Base-by-base conservation (phyloP, 2,113 vertebrate genomes). In the Phoenicopterus ruber region DNA sequence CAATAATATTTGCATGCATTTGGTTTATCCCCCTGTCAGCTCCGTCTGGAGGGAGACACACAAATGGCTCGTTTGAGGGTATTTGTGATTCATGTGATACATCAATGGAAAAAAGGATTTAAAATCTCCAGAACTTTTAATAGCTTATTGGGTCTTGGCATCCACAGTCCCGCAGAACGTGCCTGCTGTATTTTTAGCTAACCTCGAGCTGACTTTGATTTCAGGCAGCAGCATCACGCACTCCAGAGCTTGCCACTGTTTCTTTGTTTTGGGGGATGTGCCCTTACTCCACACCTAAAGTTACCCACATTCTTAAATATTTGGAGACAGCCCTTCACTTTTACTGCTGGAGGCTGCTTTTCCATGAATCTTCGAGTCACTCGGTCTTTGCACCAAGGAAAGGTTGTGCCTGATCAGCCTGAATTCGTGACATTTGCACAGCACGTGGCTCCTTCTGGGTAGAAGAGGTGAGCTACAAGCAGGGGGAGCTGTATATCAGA, bases 41-140 rank as follows among this genome's bases (percentile, higher is more conserved):
- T 90, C 94, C 57, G 86, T 92, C 95, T 96, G 95, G 91, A 96
- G 72, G 85, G 82, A 94, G 93, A 95, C 0, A 11, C 87, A 42
- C 87, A 97, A 96, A 94, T 73, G 92, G 94, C 88, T 96, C 34
- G 3, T 96, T 90, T 76, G 94, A 96, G 90, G 93, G 82, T 91
- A 47, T 91, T 96, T 94, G 84, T 61, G 90, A 96, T 97, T 94
- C 90, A 87, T 93, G 94, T 34, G 94, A 76, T 87, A 82, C 92
- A 95, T 90, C 91, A 65, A 63, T 38, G 73, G 81, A 20, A 46
- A 54, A 77, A 83, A 29, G 69, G 62, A 77, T 93, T 96, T 87
- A 3, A 91, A 79, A 88, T 32, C 91, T 90, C 84, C 62, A 82
- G 61, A 90, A 96, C 87, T 95, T 91, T 82, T 85, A 85, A 77